Evolutionary conservation across 2,888 invertebrate species (phyloP), one percentile per base, ranked within the genome.

Genomic region (Onthophagus sagittarius): DNA sequence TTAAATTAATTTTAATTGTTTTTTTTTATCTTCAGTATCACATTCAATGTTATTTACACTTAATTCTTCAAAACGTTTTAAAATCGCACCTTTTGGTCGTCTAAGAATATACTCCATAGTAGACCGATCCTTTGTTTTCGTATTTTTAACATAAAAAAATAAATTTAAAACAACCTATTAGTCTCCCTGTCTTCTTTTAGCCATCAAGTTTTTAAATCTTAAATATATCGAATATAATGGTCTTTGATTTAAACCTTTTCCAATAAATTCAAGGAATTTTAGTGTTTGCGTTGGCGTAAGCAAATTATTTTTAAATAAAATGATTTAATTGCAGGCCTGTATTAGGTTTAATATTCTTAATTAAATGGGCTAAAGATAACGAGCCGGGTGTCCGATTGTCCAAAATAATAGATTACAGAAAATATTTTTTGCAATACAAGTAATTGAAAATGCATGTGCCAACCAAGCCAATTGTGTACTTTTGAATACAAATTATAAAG

Each of bases 401-500:
- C 90, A 91, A 78, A 96, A 96, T 81, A 91, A 87, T 77, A 87
- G 94, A 63, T 85, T 95, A 71, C 94, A 98, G 71, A 95, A 95
- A 83, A 96, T 99, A 79, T 99, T 97, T 87, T 99, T 99, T 87
- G 98, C 99, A 2, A 96, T 97, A 86, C 99, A 99, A 91, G 98
- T 96, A 80, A 99, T 99, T 81, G 96, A 97, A 84, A 99, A 99
- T 88, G 99, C 99, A 0, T 99, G 99, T 87, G 99, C 99, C 0
- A 99, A 99, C 0, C 98, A 99, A 87, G 99, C 99, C 0, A 95
- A 99, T 75, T 87, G 97, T 84, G 90, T 99, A 76, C 86, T 99
- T 72, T 86, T 99, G 78, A 99, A 99, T 86, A 93, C 95, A 81
- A 90, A 92, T 75, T 95, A 97, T 83, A 85, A 91, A 0, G 97